Evolutionary conservation across 2,113 vertebrate genomes (phyloP).

Genomic region (Laticauda laticaudata): DNA sequence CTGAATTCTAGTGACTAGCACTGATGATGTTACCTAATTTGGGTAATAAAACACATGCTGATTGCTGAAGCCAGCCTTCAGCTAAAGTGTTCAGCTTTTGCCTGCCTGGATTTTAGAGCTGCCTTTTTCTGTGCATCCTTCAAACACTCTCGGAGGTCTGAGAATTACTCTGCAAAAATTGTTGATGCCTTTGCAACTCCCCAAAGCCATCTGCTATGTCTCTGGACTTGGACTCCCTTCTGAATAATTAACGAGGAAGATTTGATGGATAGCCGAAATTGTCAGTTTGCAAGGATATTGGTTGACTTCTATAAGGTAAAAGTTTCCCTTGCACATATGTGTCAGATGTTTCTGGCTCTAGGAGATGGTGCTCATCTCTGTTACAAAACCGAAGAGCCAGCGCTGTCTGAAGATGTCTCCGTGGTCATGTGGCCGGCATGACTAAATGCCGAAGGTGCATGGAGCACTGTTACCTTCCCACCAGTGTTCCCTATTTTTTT

Average conservation of each 20-base stretch:
- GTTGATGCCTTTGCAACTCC: conserved; percentile 59
- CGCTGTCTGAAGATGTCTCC: no score
- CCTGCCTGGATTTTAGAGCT: neutral
- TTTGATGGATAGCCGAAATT: conserved; percentile 47
- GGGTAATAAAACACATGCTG: no score
- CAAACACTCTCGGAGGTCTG: conserved; percentile 1
- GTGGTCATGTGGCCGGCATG: no score
- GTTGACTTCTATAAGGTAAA: conserved; percentile 2
- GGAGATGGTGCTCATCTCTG: no score
- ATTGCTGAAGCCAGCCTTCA: neutral
- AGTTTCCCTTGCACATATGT: no score
- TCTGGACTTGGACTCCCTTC: conserved; percentile 59
- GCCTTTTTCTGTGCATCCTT: conserved; percentile 43
- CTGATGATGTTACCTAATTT: no score
- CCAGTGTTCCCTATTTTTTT: no score
- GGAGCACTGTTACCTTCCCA: no score
- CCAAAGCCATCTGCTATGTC: conserved; percentile 66
- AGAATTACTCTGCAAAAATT: conserved; percentile 27
- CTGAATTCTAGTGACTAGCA: no score
- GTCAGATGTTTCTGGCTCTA: no score
- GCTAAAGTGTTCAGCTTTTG: neutral
- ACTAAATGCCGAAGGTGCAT: no score
- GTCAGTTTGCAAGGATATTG: conserved; percentile 47
- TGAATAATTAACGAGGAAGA: conserved; percentile 78
- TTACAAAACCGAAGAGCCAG: no score